These are phyloP conservation scores for Glaucidium brasilianum DNA, from an alignment of 2,113 vertebrate species.

Conservation along the genomic window DNA sequence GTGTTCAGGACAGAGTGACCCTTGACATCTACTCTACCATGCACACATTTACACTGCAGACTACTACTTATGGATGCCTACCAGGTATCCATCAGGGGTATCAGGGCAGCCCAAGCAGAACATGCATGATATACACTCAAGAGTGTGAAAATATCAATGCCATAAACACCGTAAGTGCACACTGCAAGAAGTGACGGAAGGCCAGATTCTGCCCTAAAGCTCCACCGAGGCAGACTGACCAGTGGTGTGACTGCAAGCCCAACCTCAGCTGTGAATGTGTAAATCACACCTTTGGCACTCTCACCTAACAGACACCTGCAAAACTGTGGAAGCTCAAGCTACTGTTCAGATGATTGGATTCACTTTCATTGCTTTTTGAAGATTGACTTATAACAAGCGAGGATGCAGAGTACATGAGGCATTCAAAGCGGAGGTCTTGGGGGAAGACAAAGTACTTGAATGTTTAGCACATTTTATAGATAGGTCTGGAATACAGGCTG, in stretches of 20 bases:
- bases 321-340: background rate
- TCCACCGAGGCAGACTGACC: background rate
- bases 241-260: background rate
- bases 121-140: background rate
- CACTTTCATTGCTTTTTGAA: background rate
- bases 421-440: background rate
- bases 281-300: background rate
- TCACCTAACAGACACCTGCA: background rate
- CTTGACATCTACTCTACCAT: no score
- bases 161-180: background rate
- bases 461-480: background rate
- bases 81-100: background rate
- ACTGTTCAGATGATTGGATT: background rate
- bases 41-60: background rate
- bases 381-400: background rate
- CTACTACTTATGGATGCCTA: background rate
- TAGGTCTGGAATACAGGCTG: background rate
- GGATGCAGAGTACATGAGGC: background rate
- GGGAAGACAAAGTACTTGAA: background rate
- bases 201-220: background rate
- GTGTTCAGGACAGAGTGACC: background rate
- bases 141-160: background rate
- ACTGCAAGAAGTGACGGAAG: background rate
- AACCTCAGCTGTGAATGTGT: background rate
- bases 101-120: background rate